phyloP scores from a whole-genome alignment of 2,113 vertebrate genomes.

The Brachyhypopomus occidentalis region DNA sequence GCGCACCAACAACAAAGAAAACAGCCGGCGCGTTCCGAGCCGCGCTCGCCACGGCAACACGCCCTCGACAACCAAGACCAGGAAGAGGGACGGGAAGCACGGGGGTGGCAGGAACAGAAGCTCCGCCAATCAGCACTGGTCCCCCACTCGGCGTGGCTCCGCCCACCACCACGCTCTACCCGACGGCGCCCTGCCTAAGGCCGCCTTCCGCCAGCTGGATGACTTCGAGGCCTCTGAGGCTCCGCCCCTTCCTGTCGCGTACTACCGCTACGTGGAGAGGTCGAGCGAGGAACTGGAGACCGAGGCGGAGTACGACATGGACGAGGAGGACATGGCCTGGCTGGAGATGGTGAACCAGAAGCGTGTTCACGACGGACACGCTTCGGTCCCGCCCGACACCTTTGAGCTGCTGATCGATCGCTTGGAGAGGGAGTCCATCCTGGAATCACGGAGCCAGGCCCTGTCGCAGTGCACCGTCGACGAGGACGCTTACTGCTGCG shows the following conservation, averaged over 20 bases:
- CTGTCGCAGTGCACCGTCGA: slow-evolving; percentile 87
- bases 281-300: slow-evolving; percentile 85
- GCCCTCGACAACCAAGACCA: slow-evolving; percentile 78
- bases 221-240: slow-evolving; percentile 76
- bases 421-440: slow-evolving; percentile 91
- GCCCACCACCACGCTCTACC: slow-evolving; percentile 72
- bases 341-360: slow-evolving; percentile 96
- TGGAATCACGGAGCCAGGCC: slow-evolving; percentile 88
- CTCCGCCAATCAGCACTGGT: slow-evolving; percentile 62
- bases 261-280: slow-evolving; percentile 90
- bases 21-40: slow-evolving; percentile 87
- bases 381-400: slow-evolving; percentile 83
- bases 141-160: slow-evolving; percentile 58
- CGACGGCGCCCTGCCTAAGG: slow-evolving; percentile 83
- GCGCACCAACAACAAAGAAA: slow-evolving; percentile 98
- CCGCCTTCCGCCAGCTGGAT: slow-evolving; percentile 85
- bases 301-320: slow-evolving; percentile 97
- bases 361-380: slow-evolving; percentile 84
- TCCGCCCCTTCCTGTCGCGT: slow-evolving; percentile 80
- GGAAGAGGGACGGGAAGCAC: slow-evolving; percentile 80
- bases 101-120: slow-evolving; percentile 63
- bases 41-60: slow-evolving; percentile 82
- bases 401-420: slow-evolving; percentile 94
- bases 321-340: slow-evolving; percentile 96
- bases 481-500: slow-evolving; percentile 95